A percentile compares a stretch with the other conserved stretches of the same genome.
Conservation (phyloP, 1,140 invertebrate genomes). For the Drosophila repletoides region DNA sequence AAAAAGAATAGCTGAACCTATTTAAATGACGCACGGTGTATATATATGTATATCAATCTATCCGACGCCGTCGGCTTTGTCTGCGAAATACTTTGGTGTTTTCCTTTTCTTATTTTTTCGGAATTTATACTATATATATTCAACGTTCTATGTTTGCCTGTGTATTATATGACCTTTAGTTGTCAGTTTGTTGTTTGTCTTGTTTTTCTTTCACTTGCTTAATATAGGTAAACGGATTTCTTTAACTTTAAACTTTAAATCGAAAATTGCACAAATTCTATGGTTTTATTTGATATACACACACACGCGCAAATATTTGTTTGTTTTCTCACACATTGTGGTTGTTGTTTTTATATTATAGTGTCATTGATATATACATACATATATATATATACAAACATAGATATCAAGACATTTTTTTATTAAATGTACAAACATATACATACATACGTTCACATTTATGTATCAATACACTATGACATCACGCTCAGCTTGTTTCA, state of each 20-base stretch:
- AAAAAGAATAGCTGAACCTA: too few relatives aligned
- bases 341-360: conserved; percentile 19
- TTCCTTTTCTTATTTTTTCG: conserved; percentile 6
- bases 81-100: conserved; percentile 10
- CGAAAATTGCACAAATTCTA: too few relatives aligned
- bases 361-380: too few relatives aligned
- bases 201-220: conserved; percentile 3
- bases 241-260: conserved; percentile 5
- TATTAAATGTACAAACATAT: background rate
- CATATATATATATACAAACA: background rate
- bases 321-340: too few relatives aligned
- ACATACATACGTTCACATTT: conserved; percentile 4
- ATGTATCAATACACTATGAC: conserved; percentile 60
- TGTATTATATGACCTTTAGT: conserved; percentile 33
- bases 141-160: too few relatives aligned
- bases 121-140: too few relatives aligned
- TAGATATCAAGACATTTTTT: conserved; percentile 6
- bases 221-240: background rate
- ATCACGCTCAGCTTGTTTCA: conserved; percentile 51
- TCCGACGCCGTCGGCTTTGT: conserved; percentile 11
- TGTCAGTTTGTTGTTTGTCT: conserved; percentile 13
- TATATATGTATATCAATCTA: conserved; percentile 4
- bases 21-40: background rate
- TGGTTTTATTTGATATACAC: too few relatives aligned
- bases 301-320: too few relatives aligned